Base-by-base conservation (phyloP, 2,888 invertebrate genomes). In the Agrotis segetum region DNA sequence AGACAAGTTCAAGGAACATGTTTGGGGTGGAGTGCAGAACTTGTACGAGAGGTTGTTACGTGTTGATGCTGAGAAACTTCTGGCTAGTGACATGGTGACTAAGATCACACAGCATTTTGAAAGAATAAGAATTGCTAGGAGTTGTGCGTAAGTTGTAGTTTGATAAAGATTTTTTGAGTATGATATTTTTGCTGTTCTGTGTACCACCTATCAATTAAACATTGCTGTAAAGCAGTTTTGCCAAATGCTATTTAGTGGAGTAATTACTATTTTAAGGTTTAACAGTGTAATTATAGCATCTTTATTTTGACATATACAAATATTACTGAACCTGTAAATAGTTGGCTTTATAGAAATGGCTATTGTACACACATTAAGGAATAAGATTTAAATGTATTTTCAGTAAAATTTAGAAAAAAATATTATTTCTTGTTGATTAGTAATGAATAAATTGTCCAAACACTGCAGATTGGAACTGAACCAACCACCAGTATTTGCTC, bases 81-180 rank as follows among this genome's bases (percentile, higher is more conserved):
- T 99, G 70, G 98, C 98, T 3, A 97, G 97, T 88, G 98, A 98
- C 90, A 97, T 99, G 96, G 97, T 98, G 3, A 97, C 97, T 76
- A 98, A 97, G 91, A 97, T 99, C 44, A 98, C 98, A 16, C 97
- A 97, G 74, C 99, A 99, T 96, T 98, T 99, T 94, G 98, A 98
- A 89, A 97, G 98, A 88, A 98, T 99, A 74, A 96, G 98, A 82
- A 97, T 98, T 88, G 97, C 98, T 14, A 97, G 97, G 91, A 97
- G 97, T 83, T 97, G 97, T 89, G 97, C 97, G 98, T 98, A 95
- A 97, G 98, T 97, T 46, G 13, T 19, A 34, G 47, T 34, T 29
- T 19, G 16, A 13, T 50, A 47, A 34, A n/a, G 0, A 29, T 46
- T 52, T 19, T 2, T 9, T 11, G 5, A 19, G 6, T 14, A 17